Evolutionary conservation across 1,140 invertebrate genomes (phyloP).

Genomic region (Dreissena polymorpha): DNA sequence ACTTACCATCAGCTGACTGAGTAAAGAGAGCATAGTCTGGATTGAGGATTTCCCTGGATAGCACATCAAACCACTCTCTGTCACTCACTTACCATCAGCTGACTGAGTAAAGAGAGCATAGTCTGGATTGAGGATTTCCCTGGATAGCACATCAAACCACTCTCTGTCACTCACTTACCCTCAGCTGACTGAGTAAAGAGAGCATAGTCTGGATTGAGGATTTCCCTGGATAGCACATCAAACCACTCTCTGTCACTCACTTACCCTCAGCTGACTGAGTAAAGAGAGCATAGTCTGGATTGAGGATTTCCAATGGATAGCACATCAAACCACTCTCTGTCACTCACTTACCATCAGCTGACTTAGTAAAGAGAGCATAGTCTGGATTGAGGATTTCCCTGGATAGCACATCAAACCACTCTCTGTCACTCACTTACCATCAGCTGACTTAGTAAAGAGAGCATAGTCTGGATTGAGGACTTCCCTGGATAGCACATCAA

Average conservation of each 20-base stretch:
- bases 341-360: slow-evolving; percentile 92
- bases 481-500: slow-evolving; percentile 94
- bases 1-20: slow-evolving; percentile 92
- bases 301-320: slow-evolving; percentile 96
- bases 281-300: slow-evolving; percentile 97
- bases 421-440: too few relatives aligned
- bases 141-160: slow-evolving; percentile 93
- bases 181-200: slow-evolving; percentile 94
- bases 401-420: slow-evolving; percentile 93
- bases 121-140: slow-evolving; percentile 97
- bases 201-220: slow-evolving; percentile 97
- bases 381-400: slow-evolving; percentile 97
- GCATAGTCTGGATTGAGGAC: slow-evolving; percentile 98
- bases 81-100: slow-evolving; percentile 91
- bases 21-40: slow-evolving; percentile 97
- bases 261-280: slow-evolving; percentile 93
- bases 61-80: too few relatives aligned
- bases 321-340: too few relatives aligned
- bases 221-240: slow-evolving; percentile 94
- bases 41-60: slow-evolving; percentile 97
- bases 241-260: too few relatives aligned
- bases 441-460: slow-evolving; percentile 92
- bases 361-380: slow-evolving; percentile 96
- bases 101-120: slow-evolving; percentile 97
- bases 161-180: too few relatives aligned